Base-by-base conservation (phyloP, 1,140 invertebrate genomes). In the Rhopalosiphum maidis region DNA sequence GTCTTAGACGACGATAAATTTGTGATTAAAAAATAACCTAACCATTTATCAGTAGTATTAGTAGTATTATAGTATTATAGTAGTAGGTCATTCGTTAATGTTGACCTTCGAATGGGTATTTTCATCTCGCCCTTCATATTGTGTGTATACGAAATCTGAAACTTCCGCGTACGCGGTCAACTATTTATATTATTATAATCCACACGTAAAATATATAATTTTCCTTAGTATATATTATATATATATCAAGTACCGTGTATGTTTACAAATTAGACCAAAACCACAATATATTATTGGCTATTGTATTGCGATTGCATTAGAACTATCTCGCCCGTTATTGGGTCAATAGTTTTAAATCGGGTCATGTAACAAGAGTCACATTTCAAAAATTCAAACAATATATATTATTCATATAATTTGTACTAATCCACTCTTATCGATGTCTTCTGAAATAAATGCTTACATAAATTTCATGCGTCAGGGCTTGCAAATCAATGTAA, bases 11-110 rank as follows among this genome's bases (percentile, higher is more conserved):
- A 85, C 77, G 35, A 37, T 35, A 21, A 37, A 3, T 54, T 89
- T 37, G 46, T 30, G 43, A 37, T 54, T 15, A 51, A 30, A 43
- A 89, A 9, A 37, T 35, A 89, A 46, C 11, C 88, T 15, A 54
- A 46, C 8, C 5, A 30, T 90, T 21, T 90, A 90, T 35, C 51
- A 90, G 54, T 60, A 90, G 51, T 35, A n/a, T n/a, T 55, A 25
- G 30, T 51, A 55, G 30, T 35, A 48, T 48, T 22, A 22, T 23
- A 41, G n/a, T 51, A 35, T 55, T 22, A 25, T 55, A 54, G n/a
- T 55, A 90, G 88, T 90, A 41, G 88, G 88, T 90, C 88, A 60
- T 90, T 90, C 88, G 88, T 54, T 90, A 15, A 23, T 55, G 51
- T 55, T 41, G 88, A 90, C 48, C 88, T 90, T 90, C 51, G 11